phyloP scores from a whole-genome alignment of 2,797 vertebrate genomes.

The Uromys caudimaculatus region DNA sequence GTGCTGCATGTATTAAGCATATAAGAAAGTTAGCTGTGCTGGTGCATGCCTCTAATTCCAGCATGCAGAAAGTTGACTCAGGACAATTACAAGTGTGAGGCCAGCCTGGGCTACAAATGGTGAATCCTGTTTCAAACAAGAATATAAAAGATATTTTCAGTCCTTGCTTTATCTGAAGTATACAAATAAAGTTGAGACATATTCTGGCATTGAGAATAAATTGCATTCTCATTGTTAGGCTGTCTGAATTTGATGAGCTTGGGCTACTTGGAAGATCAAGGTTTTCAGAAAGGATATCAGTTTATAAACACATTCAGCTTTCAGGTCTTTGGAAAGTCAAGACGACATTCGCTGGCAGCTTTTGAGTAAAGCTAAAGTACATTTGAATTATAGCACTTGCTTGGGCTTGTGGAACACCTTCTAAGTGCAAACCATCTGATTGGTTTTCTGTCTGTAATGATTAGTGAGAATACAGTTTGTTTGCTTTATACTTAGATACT shows the following conservation, averaged over 20 bases:
- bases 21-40: not conserved
- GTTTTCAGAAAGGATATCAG: not conserved
- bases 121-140: not conserved
- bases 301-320: not conserved
- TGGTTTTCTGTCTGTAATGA: not conserved
- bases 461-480: slow-evolving; percentile 19
- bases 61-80: not conserved
- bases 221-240: not conserved
- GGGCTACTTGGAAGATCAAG: not conserved
- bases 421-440: not conserved
- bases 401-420: slow-evolving; percentile 19
- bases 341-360: not conserved
- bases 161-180: not conserved
- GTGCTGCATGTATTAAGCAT: not conserved
- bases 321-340: slow-evolving; percentile 27
- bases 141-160: not conserved
- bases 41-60: not conserved
- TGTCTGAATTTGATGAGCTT: not conserved
- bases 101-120: not conserved
- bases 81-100: not conserved
- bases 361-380: not conserved
- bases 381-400: slow-evolving; percentile 33
- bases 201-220: slow-evolving; percentile 22
- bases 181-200: not conserved
- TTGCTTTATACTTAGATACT: slow-evolving; percentile 29